A percentile compares a stretch with the other conserved stretches of the same genome.
These are phyloP conservation scores for Sinonovacula constricta DNA, from an alignment of 1,140 invertebrate species.

Conservation along the genomic window DNA sequence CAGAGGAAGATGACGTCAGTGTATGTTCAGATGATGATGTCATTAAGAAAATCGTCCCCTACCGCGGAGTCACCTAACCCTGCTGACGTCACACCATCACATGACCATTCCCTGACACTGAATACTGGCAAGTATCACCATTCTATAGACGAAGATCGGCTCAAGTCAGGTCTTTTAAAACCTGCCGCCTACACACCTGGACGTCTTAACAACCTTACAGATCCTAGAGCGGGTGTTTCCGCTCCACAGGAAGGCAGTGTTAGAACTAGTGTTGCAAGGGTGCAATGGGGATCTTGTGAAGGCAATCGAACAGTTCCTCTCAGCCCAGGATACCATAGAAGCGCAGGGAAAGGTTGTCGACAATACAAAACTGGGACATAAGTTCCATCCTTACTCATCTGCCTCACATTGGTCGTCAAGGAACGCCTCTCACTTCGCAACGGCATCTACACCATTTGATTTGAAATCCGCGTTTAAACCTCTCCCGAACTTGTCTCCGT, in stretches of 20 bases:
- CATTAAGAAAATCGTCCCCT: too few relatives aligned
- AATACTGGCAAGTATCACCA: not conserved
- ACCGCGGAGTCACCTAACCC: too few relatives aligned
- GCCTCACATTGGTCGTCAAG: conserved; percentile 46
- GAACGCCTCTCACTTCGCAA: conserved; percentile 47
- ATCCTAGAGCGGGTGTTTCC: conserved; percentile 92
- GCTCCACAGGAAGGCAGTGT: conserved; percentile 88
- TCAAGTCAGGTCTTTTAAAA: conserved; percentile 28
- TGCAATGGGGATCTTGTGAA: conserved; percentile 92
- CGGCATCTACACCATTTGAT: conserved; percentile 58
- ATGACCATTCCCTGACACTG: not conserved
- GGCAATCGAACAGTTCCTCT: conserved; percentile 85
- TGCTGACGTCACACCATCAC: too few relatives aligned
- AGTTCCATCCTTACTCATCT: conserved; percentile 50
- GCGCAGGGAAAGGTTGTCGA: conserved; percentile 65
- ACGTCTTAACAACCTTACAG: conserved; percentile 85
- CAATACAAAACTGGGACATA: conserved; percentile 23
- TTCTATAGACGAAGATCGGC: too few relatives aligned
- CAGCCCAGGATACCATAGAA: conserved; percentile 74
- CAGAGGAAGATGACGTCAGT: conserved; percentile 42
- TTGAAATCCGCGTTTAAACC: conserved; percentile 77
- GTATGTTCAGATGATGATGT: conserved; percentile 20
- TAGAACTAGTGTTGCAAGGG: conserved; percentile 91
- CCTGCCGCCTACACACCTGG: conserved; percentile 75
- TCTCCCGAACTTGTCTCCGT: conserved; percentile 54